Percentiles rank a stretch among this genome's conserved stretches.
Evolutionary conservation across 35 echinoderm and acorn worm species (phyloP).

Genomic region (Hemicentrotus pulcherrimus): DNA sequence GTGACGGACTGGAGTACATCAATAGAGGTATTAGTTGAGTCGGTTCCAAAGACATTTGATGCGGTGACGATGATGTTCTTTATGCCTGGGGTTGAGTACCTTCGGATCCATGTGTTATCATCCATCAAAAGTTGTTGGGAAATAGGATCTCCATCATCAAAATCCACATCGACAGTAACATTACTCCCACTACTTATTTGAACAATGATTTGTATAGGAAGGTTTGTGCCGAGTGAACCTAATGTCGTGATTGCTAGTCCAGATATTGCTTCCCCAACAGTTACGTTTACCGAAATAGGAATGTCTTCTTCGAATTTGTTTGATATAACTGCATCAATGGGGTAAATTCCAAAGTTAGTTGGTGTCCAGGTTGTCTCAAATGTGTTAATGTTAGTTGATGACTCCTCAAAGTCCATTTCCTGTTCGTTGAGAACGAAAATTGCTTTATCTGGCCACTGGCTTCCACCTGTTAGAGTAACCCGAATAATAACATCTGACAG

Average conservation of each 20-base stretch:
- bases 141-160: conserved; percentile 24
- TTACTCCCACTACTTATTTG: conserved; percentile 15
- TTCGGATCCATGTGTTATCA: background rate
- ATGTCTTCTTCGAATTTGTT: conserved; percentile 36
- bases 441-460: background rate
- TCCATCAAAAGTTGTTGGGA: background rate
- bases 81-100: background rate
- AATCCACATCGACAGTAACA: conserved; percentile 44
- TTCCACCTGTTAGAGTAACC: background rate
- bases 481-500: background rate
- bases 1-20: background rate
- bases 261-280: conserved; percentile 30
- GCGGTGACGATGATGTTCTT: background rate
- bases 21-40: background rate
- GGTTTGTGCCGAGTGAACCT: conserved; percentile 4
- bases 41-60: conserved; percentile 20
- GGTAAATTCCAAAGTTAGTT: conserved; percentile 5
- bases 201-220: background rate
- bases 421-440: background rate
- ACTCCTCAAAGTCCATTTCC: background rate
- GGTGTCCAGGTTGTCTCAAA: conserved; percentile 32
- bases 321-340: background rate
- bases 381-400: background rate
- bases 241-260: background rate
- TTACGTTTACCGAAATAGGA: background rate